Conservation (phyloP, 1,140 invertebrate genomes). For the Drosophila baimaii region DNA sequence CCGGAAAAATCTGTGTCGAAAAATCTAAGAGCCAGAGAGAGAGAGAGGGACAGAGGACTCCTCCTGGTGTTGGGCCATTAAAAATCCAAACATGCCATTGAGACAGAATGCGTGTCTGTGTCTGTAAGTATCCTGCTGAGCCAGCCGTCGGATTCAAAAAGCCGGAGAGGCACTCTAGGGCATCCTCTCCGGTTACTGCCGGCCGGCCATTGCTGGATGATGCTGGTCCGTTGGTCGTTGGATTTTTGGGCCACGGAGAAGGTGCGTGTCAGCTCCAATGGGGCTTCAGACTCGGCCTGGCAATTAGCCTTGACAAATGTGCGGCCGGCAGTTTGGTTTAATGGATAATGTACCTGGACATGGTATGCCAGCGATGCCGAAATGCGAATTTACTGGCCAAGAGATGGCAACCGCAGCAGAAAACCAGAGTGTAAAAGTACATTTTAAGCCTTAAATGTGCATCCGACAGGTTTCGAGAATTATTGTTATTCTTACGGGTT, state of each 20-base stretch:
- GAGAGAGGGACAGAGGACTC: not conserved
- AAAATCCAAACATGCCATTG: slow-evolving; percentile 65
- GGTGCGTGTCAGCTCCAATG: slow-evolving; percentile 68
- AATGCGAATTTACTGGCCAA: slow-evolving; percentile 41
- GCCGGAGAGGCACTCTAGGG: slow-evolving; percentile 37
- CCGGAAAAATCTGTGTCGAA: slow-evolving; percentile 43
- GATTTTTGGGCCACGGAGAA: slow-evolving; percentile 28
- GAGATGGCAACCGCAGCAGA: slow-evolving; percentile 37
- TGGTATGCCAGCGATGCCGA: slow-evolving; percentile 37
- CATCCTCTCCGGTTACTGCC: slow-evolving; percentile 24
- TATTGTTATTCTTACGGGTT: slow-evolving; percentile 44
- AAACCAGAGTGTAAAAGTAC: slow-evolving; percentile 38
- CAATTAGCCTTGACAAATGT: slow-evolving; percentile 76
- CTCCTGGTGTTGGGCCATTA: slow-evolving; percentile 56
- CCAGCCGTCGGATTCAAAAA: slow-evolving; percentile 33
- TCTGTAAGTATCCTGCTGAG: slow-evolving; percentile 54
- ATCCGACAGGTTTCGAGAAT: slow-evolving; percentile 43
- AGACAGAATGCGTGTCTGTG: slow-evolving; percentile 52
- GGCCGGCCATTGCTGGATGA: slow-evolving; percentile 17
- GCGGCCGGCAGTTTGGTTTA: slow-evolving; percentile 72
- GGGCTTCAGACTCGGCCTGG: slow-evolving; percentile 55
- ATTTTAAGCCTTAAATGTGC: slow-evolving; percentile 55
- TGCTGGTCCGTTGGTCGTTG: slow-evolving; percentile 2
- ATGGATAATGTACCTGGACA: slow-evolving; percentile 71
- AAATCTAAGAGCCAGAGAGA: slow-evolving; percentile 18